phyloP scores from a whole-genome alignment of 2,888 invertebrate species.

The Mesoligia furuncula region DNA sequence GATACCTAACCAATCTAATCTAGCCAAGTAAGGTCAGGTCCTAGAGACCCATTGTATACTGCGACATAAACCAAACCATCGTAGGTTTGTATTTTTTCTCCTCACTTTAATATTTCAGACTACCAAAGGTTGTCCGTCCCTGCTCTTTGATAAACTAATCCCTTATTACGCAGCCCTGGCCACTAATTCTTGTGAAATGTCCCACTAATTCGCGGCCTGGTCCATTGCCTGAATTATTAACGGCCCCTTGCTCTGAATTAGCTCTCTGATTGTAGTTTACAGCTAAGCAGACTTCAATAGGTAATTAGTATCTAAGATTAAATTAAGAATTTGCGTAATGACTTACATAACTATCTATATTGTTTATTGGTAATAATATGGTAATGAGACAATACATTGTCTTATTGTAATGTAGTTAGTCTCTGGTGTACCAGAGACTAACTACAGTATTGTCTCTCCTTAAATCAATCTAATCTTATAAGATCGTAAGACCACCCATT shows the following conservation, averaged over 20 bases:
- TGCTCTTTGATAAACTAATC: constrained; percentile 19
- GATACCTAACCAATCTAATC: neutral
- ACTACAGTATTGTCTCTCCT: neutral
- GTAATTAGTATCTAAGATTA: constrained; percentile 35
- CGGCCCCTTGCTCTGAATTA: constrained; percentile 55
- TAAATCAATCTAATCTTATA: neutral
- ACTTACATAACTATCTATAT: neutral
- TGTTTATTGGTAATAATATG: neutral
- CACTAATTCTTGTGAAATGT: constrained; percentile 53
- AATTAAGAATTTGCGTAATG: constrained; percentile 7
- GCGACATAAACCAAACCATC: too few relatives aligned
- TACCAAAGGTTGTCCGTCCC: neutral
- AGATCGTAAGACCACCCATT: neutral
- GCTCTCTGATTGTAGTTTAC: constrained; percentile 51
- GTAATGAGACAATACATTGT: too few relatives aligned
- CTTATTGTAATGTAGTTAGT: too few relatives aligned
- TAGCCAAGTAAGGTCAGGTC: neutral
- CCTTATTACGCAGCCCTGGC: constrained; percentile 36
- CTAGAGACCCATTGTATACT: neutral
- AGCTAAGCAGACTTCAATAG: constrained; percentile 29
- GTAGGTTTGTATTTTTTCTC: neutral
- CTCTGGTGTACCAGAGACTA: too few relatives aligned
- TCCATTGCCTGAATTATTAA: constrained; percentile 67
- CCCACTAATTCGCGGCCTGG: constrained; percentile 71
- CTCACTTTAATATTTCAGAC: neutral